These are phyloP conservation scores for Hycleus phaleratus DNA, from an alignment of 1,140 invertebrate genomes.

Conservation along the genomic window DNA sequence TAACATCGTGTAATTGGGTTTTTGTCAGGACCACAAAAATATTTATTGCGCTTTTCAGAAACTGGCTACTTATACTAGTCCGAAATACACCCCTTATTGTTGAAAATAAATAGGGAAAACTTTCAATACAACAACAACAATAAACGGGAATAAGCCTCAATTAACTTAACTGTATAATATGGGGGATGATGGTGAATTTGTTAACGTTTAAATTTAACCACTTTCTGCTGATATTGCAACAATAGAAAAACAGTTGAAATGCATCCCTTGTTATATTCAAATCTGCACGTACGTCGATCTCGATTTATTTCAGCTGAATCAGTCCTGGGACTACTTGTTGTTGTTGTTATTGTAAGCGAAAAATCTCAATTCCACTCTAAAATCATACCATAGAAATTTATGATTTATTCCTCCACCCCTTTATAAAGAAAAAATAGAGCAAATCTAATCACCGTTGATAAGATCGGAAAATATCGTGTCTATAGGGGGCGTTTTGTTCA, in stretches of 20 bases:
- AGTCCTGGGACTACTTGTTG: slow-evolving; percentile 31
- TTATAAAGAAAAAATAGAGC: neutral
- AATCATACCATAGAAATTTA: neutral
- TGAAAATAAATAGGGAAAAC: too few relatives aligned
- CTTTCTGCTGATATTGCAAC: too few relatives aligned
- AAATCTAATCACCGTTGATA: slow-evolving; percentile 3
- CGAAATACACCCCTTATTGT: too few relatives aligned
- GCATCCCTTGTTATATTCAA: too few relatives aligned
- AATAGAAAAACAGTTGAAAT: too few relatives aligned
- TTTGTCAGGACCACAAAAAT: slow-evolving; percentile 13
- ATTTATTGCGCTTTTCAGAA: slow-evolving; percentile 12
- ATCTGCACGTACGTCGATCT: neutral
- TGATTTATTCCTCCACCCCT: neutral
- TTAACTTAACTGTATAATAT: too few relatives aligned
- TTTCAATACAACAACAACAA: too few relatives aligned
- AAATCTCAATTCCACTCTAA: slow-evolving; percentile 22
- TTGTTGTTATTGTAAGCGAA: slow-evolving; percentile 32
- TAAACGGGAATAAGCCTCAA: too few relatives aligned
- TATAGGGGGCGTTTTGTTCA: slow-evolving; percentile 5
- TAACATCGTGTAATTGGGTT: slow-evolving; percentile 22
- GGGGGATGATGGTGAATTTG: too few relatives aligned
- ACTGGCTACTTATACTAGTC: too few relatives aligned
- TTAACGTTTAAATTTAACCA: too few relatives aligned
- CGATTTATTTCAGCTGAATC: slow-evolving; percentile 21
- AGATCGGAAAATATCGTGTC: slow-evolving; percentile 1